Base-by-base conservation (phyloP, 2,797 vertebrate species). In the Novumbra hubbsi region DNA sequence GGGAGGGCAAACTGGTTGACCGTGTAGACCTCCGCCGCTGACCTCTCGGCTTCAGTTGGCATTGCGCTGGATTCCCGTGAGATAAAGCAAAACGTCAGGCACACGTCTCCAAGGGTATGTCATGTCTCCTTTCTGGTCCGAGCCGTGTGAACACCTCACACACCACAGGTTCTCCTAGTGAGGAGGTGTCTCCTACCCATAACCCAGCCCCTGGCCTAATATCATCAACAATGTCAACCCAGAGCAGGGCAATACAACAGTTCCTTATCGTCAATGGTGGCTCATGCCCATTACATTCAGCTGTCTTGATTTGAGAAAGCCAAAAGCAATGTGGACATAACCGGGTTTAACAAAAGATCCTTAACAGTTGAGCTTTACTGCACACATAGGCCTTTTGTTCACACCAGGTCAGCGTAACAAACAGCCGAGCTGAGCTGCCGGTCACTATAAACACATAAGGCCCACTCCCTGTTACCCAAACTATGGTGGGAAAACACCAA, bases 41-140 rank as follows among this genome's bases (percentile, higher is more conserved):
- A 91, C 34, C 9, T 83, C 76, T 88, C 91, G 78, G 90, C 86
- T 8, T 87, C 83, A 17, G 15, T 55, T 0, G 82, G 89, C 84
- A 57, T 57, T 21, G 11, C 24, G 55, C 55, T 57, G 55, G 55
- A 14, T 57, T 57, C 1, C 0, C 21, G 14, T 57, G 55, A 57
- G 21, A 57, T 24, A 12, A 57, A 57, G 21, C 15, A 19, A 21
- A 55, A 21, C 8, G 52, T 55, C 9, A 55, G 11, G 55, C 21
- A 11, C 21, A 9, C 17, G 8, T 57, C 8, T 24, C 19, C 41
- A 24, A 21, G n/a, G 34, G 34, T 21, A 57, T 57, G n/a, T 57
- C n/a, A 24, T 24, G 21, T 57, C 52, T 3, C 52, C 24, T n/a
- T 24, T 12, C 52, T 57, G n/a, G 12, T 24, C 52, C 8, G 52